These are phyloP conservation scores for Thereva unica DNA, from an alignment of 2,888 invertebrate species.

Conservation along the genomic window DNA sequence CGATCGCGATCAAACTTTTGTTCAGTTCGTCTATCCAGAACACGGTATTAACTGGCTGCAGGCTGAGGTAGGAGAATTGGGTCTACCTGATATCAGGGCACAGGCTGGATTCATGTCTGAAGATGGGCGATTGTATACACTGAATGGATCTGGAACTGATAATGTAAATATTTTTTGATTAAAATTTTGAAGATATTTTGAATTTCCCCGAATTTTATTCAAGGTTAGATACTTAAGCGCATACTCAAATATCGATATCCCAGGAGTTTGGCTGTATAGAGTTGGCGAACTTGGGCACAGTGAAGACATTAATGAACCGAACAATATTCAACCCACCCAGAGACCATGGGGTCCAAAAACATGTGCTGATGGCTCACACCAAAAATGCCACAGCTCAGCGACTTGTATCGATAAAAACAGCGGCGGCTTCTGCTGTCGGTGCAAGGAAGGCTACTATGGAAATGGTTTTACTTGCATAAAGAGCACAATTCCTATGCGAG, in stretches of 20 bases:
- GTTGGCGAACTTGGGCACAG: conserved; percentile 71
- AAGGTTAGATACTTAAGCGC: conserved; percentile 63
- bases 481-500: conserved; percentile 80
- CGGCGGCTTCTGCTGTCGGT: conserved; percentile 92
- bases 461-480: conserved; percentile 90
- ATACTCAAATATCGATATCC: conserved; percentile 81
- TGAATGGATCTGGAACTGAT: conserved; percentile 91
- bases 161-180: conserved; percentile 61
- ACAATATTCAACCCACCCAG: conserved; percentile 61
- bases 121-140: conserved; percentile 73
- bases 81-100: conserved; percentile 84
- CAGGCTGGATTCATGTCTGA: conserved; percentile 91
- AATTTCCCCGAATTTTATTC: conserved; percentile 34
- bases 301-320: conserved; percentile 71
- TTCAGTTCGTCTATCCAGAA: conserved; percentile 84
- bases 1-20: conserved; percentile 69
- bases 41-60: conserved; percentile 92
- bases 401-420: conserved; percentile 78
- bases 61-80: conserved; percentile 74
- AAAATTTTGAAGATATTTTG: conserved; percentile 2
- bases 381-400: conserved; percentile 80
- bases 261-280: conserved; percentile 86
- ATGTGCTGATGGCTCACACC: conserved; percentile 68
- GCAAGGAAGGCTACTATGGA: conserved; percentile 83
- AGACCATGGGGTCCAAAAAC: conserved; percentile 55